Percentiles rank a stretch among this genome's conserved stretches.
These are phyloP conservation scores for Euplagia quadripunctaria DNA, from an alignment of 2,888 invertebrate genomes.

Conservation along the genomic window DNA sequence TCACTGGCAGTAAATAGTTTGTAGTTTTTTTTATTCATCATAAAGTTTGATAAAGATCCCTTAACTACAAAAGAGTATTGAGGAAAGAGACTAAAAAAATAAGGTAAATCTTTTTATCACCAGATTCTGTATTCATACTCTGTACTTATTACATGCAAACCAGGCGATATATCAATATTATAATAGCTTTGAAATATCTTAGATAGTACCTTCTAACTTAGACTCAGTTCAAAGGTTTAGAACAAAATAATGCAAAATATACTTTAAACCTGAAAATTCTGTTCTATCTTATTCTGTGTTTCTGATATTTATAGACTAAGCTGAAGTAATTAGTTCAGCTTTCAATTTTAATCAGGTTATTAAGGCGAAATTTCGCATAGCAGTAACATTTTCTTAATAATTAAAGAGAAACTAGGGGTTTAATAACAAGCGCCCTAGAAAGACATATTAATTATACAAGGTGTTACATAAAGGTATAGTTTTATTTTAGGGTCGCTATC, in stretches of 20 bases:
- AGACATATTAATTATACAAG: neutral
- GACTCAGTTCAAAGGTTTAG: too few species aligned
- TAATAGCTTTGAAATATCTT: too few species aligned
- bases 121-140: too few species aligned
- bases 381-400: slow-evolving; percentile 1
- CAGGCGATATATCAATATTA: too few species aligned
- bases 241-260: too few species aligned
- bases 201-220: too few species aligned
- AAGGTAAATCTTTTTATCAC: neutral
- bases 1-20: neutral
- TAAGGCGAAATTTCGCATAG: neutral
- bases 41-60: neutral
- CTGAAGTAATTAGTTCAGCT: neutral
- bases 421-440: neutral
- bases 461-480: neutral
- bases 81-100: neutral
- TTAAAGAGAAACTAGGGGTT: neutral
- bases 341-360: neutral
- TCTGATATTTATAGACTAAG: neutral
- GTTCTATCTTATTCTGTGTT: neutral
- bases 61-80: neutral
- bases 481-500: neutral
- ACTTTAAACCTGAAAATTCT: neutral
- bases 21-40: neutral
- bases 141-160: too few species aligned